Evolutionary conservation across 1,140 invertebrate species (phyloP).

Genomic region (Drosophila rhopaloa): DNA sequence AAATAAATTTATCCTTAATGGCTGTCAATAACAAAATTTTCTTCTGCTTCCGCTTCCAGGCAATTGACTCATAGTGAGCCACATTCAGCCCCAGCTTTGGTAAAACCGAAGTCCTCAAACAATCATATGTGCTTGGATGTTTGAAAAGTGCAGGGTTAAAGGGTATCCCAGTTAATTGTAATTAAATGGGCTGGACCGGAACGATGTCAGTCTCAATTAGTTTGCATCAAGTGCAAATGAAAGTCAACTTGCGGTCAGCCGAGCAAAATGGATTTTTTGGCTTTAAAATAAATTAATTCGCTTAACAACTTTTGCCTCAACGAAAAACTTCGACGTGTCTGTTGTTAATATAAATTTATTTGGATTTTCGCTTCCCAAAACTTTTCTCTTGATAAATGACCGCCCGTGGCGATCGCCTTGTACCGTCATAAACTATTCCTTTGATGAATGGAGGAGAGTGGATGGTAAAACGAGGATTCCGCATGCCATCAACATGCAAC

Average conservation of each 20-base stretch:
- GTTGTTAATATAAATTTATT: conserved; percentile 49
- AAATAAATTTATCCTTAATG: conserved; percentile 48
- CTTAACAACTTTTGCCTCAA: conserved; percentile 15
- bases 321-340: conserved; percentile 17
- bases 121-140: background rate
- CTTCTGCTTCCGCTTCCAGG: conserved; percentile 15
- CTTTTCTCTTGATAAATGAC: conserved; percentile 36
- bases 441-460: conserved; percentile 24
- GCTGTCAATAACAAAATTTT: conserved; percentile 16
- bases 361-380: conserved; percentile 39
- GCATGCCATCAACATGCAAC: conserved; percentile 46
- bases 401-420: conserved; percentile 33
- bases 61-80: conserved; percentile 22
- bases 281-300: conserved; percentile 38
- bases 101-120: conserved; percentile 26
- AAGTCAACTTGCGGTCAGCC: conserved; percentile 47
- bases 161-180: conserved; percentile 43
- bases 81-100: conserved; percentile 11
- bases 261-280: conserved; percentile 42
- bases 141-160: conserved; percentile 22
- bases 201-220: conserved; percentile 58
- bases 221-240: conserved; percentile 55
- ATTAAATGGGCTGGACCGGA: conserved; percentile 48
- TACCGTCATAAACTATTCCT: conserved; percentile 47
- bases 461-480: background rate